Base-by-base conservation (phyloP, 2,888 invertebrate species). In the Coronaproctus castanopsis region DNA sequence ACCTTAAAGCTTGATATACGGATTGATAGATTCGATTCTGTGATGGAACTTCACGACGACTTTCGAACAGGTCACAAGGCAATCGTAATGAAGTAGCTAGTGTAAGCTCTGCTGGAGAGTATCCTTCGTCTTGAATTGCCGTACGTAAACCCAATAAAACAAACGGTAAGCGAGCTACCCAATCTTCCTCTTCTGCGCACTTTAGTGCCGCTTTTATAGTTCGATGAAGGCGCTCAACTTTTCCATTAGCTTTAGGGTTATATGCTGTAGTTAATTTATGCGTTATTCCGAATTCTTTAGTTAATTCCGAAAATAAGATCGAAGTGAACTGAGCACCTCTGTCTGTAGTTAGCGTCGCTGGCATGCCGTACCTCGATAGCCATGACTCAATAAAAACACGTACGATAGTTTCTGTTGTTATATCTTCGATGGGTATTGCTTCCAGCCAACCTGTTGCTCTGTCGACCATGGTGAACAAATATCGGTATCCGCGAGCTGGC, bases 301-400 rank as follows among this genome's bases (percentile, higher is more conserved):
- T 21, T 3, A 57, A 2, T 21, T 57, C 51, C 1, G 5, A 1
- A 20, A 52, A 57, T 19, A 57, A n/a, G 1, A 3, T 24, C 1
- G 57, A 57, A 8, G 51, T 50, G 18, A 57, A 57, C 61, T 72
- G 71, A 24, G 67, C 59, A 36, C 73, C 70, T 64, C 68, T 68
- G 65, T 72, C 71, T 14, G 70, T 69, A 0, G 70, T 70, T 5
- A 70, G 63, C 2, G 24, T 59, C 0, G 24, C 21, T 2, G 73
- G 74, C 14, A 68, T 65, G 1, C 74, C 73, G 60, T 69, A 74
- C 10, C 72, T 63, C 0, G 72, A 58, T 1, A 75, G 68, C 75
- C 73, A 75, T 0, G 63, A 62, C 0, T 57, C 49, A 20, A 68
- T 58, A 3, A 75, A 66, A 1, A 69, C 67, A n/a, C 62, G 56